phyloP scores from a whole-genome alignment of 64 coral and sea anemone species.

The Actinia tenebrosa region DNA sequence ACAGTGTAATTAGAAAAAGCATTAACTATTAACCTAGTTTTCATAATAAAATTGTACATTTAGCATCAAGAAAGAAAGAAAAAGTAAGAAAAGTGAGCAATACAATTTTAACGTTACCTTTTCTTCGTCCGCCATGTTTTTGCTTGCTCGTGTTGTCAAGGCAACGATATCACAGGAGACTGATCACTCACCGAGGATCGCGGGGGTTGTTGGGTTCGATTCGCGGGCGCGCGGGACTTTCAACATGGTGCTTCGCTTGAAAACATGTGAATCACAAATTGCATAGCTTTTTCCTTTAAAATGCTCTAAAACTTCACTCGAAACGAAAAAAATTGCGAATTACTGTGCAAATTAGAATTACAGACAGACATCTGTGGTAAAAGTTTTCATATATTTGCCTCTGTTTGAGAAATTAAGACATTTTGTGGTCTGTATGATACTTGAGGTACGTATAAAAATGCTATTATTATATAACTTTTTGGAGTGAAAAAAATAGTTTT shows the following conservation, averaged over 20 bases:
- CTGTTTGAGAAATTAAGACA: too few species aligned
- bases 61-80: neutral
- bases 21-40: neutral
- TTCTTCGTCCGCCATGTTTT: slow-evolving; percentile 59
- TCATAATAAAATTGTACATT: neutral
- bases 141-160: slow-evolving; percentile 22
- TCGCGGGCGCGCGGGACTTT: neutral
- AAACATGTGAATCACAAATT: neutral
- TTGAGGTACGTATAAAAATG: too few species aligned
- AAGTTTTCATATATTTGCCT: too few species aligned
- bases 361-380: too few species aligned
- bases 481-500: neutral
- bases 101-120: slow-evolving; percentile 33
- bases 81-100: neutral
- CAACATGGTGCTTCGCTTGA: neutral
- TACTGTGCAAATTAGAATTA: neutral
- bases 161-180: neutral
- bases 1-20: neutral
- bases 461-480: too few species aligned
- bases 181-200: neutral
- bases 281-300: neutral
- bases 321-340: neutral
- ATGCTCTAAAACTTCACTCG: neutral
- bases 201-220: neutral
- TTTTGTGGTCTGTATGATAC: too few species aligned